Base-by-base conservation (phyloP, 2,113 vertebrate species). In the Bostrychus sinensis region DNA sequence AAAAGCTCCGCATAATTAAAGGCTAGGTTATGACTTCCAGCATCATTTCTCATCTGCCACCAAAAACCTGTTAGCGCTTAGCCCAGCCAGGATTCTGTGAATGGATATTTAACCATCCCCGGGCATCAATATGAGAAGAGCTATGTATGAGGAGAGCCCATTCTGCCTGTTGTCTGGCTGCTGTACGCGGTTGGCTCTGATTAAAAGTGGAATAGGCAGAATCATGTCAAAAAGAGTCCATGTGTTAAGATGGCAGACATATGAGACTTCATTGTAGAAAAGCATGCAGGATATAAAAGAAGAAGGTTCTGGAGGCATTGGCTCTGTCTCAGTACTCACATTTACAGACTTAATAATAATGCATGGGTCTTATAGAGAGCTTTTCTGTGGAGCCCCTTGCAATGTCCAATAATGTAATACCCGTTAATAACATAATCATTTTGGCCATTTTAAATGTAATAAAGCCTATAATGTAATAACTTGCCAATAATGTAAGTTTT, bases 81-180 rank as follows among this genome's bases (percentile, higher is more conserved):
- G n/a, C 20, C 11, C 39, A n/a, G 25, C 48, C 23, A 16, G 13
- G 26, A 14, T n/a, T 17, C 10, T 34, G 65, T 41, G 22, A 64
- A 60, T 45, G 59, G 60, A 20, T 57, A 57, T 51, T 61, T n/a
- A 70, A 45, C 60, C 16, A 20, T 28, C 46, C 57, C 57, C 77
- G 50, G 46, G 54, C 59, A 38, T 70, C 56, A 55, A 66, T 28
- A 62, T 39, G 60, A 75, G 46, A 32, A 30, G 13, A n/a, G 25
- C 32, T 16, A 19, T 17, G 16, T 1, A 53, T 4, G 42, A 23
- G n/a, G n/a, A n/a, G 36, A 25, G 4, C 37, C 36, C n/a, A 30
- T 59, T 64, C 34, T 22, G 41, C 36, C 30, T 48, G 43, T 20
- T 19, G 14, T n/a, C 37, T 38, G 32, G 3, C n/a, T 30, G 34